These are phyloP conservation scores for Cathartes aura DNA, from an alignment of 2,113 vertebrate genomes.

Conservation along the genomic window DNA sequence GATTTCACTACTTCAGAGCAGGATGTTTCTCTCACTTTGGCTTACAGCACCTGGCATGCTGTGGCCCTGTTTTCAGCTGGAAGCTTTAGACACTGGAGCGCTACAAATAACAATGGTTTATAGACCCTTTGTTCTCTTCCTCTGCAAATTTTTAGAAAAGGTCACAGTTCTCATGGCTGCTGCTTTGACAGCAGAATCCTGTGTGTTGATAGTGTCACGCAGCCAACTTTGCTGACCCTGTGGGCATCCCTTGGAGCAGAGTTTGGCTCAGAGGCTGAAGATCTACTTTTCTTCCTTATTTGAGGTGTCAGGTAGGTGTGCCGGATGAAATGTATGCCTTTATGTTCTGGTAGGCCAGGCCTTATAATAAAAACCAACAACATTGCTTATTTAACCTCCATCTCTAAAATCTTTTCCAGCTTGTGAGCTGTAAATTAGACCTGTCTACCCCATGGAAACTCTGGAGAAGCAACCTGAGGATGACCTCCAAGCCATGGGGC, in stretches of 20 bases:
- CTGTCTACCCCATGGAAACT: background rate
- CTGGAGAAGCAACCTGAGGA: conserved; percentile 58
- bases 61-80: background rate
- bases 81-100: background rate
- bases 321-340: conserved; percentile 13
- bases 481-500: conserved; percentile 58
- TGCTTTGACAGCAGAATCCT: conserved; percentile 35
- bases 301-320: background rate
- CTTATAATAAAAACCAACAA: background rate
- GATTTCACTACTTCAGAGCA: background rate
- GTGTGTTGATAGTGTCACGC: background rate
- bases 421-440: conserved; percentile 32
- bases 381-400: conserved; percentile 43
- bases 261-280: conserved; percentile 3
- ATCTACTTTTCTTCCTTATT: conserved; percentile 27
- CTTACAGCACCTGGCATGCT: background rate
- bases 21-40: background rate
- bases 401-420: conserved; percentile 1
- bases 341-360: background rate
- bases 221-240: conserved; percentile 11
- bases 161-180: background rate
- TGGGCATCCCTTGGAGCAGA: background rate
- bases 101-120: background rate
- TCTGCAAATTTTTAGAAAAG: background rate
- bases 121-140: background rate